phyloP scores from a whole-genome alignment of 2,797 vertebrate species.

The Crax fasciolata region DNA sequence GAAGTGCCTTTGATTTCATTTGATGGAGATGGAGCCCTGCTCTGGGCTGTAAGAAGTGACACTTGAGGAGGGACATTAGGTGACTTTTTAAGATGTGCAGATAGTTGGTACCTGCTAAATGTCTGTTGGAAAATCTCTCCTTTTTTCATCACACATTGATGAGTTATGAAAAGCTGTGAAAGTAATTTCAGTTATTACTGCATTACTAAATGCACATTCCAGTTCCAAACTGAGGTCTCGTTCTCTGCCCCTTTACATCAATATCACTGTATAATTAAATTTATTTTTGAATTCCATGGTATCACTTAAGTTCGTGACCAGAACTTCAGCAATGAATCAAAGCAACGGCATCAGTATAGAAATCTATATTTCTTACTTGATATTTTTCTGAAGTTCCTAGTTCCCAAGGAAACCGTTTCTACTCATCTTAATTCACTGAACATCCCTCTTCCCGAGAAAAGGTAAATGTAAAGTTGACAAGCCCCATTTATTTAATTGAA shows the following conservation, averaged over 20 bases:
- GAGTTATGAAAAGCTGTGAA: background rate
- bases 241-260: background rate
- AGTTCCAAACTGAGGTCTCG: background rate
- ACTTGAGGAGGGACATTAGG: background rate
- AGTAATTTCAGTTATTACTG: background rate
- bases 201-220: background rate
- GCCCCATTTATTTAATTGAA: background rate
- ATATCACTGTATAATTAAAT: background rate
- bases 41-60: background rate
- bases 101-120: background rate
- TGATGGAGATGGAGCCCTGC: background rate
- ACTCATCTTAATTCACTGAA: background rate
- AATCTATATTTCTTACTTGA: background rate
- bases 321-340: background rate
- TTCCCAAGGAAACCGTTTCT: background rate
- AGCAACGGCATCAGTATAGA: background rate
- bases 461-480: background rate
- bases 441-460: background rate
- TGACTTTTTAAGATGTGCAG: background rate
- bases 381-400: background rate
- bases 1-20: background rate
- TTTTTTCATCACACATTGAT: background rate
- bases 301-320: background rate
- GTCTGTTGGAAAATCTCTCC: background rate
- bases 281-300: background rate